phyloP scores from a whole-genome alignment of 2,888 invertebrate genomes.

The Amphipyra tragopoginis region DNA sequence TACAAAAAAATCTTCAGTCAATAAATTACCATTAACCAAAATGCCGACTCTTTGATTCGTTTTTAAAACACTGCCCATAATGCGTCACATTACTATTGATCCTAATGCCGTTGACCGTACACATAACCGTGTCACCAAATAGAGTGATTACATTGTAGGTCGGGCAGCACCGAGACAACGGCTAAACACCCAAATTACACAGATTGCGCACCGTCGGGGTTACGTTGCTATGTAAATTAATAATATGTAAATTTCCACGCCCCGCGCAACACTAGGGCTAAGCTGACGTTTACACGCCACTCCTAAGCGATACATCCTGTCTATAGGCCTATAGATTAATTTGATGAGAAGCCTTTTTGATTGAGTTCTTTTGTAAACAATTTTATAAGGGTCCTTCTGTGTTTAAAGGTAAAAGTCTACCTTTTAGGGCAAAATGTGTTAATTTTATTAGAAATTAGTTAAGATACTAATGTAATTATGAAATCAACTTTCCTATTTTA shows the following conservation, averaged over 20 bases:
- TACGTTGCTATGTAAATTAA: constrained; percentile 84
- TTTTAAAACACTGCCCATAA: constrained; percentile 31
- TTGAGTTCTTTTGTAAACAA: constrained; percentile 58
- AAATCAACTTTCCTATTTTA: no score
- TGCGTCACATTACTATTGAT: constrained; percentile 46
- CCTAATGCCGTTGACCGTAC: constrained; percentile 31
- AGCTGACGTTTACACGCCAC: constrained; percentile 72
- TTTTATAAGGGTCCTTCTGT: constrained; percentile 20
- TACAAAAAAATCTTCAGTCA: no score
- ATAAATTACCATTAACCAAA: no score
- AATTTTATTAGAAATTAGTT: no score
- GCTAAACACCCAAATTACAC: constrained; percentile 85
- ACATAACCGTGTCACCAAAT: constrained; percentile 55
- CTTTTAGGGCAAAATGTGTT: background rate
- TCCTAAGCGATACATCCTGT: constrained; percentile 63
- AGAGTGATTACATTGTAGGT: constrained; percentile 55
- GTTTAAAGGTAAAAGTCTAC: background rate
- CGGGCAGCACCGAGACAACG: constrained; percentile 62
- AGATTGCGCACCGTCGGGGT: constrained; percentile 80
- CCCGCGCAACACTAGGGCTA: constrained; percentile 66
- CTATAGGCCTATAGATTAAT: constrained; percentile 71
- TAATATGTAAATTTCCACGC: constrained; percentile 87
- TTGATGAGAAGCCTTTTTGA: constrained; percentile 64
- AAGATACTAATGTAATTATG: no score
- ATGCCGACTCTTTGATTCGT: background rate